Evolutionary conservation across 2,888 invertebrate genomes (phyloP).

Genomic region (Conchocele bisecta): DNA sequence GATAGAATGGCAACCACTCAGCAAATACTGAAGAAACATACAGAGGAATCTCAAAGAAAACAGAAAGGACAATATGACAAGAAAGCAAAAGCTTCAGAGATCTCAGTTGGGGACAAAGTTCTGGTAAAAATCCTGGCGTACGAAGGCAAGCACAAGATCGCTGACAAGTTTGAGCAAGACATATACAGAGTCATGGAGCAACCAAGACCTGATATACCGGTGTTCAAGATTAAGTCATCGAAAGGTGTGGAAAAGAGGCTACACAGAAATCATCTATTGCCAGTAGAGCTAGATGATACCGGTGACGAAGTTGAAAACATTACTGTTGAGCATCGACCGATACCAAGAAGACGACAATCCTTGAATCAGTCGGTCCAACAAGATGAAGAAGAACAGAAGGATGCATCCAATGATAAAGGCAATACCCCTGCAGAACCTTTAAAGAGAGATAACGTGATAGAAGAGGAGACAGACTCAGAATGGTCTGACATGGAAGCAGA

Average conservation of each 20-base stretch:
- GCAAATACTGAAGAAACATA: background rate
- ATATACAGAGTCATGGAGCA: background rate
- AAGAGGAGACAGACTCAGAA: no score
- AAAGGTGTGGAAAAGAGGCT: conserved; percentile 5
- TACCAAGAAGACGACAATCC: no score
- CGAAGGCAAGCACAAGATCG: conserved; percentile 14
- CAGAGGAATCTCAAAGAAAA: background rate
- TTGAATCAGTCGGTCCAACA: no score
- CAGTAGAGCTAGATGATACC: background rate
- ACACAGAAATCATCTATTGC: conserved; percentile 25
- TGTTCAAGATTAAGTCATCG: background rate
- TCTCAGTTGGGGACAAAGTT: conserved; percentile 5
- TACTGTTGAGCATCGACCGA: no score
- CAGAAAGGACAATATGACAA: background rate
- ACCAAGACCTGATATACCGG: background rate
- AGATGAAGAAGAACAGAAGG: no score
- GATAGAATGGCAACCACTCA: background rate
- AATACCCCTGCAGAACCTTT: no score
- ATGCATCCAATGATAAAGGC: no score
- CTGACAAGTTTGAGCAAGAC: conserved; percentile 9
- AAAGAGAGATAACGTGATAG: no score
- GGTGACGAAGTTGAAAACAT: no score
- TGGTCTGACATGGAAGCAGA: no score
- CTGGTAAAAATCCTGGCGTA: conserved; percentile 3
- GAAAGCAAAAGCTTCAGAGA: background rate